Evolutionary conservation across 2,888 invertebrate species (phyloP), one percentile per base, ranked within the genome.

Genomic region (Dicycla oo): DNA sequence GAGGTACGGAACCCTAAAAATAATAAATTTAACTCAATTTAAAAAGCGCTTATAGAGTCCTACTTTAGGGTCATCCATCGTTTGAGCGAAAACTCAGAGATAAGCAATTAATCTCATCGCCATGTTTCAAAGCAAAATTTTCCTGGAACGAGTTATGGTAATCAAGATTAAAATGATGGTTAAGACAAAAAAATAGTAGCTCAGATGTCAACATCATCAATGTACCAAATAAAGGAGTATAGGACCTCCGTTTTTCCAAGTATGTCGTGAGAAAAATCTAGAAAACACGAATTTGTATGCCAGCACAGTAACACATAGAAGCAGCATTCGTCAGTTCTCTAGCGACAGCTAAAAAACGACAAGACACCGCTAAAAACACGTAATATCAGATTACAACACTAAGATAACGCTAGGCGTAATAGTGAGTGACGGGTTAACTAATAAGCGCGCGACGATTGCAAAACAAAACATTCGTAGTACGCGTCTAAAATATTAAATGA

Each of bases 401-500:
- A 62, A 84, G 80, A 83, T 83, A 85, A 85, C 62, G 69, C 78
- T 75, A 73, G 58, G 78, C 69, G 76, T 78, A 84, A 78, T 81
- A 80, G 77, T 79, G 72, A 83, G 68, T 76, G 81, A 85, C 76
- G 76, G 76, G 69, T 64, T 83, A 82, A 86, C 69, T 80, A 80
- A 83, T 64, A 80, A 82, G 75, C 79, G 86, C 67, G 78, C 73
- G 75, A 73, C 73, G 76, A 83, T 90, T 91, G 86, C 90, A 83
- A 88, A 88, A 90, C 80, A 68, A 64, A 69, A 71, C 70, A 80
- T 64, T 82, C 53, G 68, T 72, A 70, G 80, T 86, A 91, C 90
- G 91, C 85, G 88, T 62, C 74, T 80, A 75, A 88, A 91, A 90
- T 91, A 88, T 87, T 85, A 86, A 90, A 88, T 86, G 81, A 78